Conservation (phyloP, 2,797 vertebrate species). For the Tadarida brasiliensis region DNA sequence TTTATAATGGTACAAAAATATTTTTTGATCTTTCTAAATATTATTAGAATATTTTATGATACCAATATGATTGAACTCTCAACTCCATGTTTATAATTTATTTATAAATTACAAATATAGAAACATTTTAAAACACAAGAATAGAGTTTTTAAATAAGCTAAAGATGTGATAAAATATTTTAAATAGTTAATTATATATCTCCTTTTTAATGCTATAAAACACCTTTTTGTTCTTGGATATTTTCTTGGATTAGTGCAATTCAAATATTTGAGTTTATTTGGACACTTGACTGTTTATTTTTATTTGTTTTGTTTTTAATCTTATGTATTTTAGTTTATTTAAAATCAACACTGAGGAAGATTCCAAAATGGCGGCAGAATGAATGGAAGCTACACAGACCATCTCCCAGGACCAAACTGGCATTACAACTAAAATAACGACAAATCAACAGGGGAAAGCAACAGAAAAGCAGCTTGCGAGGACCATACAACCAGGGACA, state of each 20-base stretch:
- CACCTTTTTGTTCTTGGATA: not conserved
- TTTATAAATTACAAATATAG: slow-evolving; percentile 25
- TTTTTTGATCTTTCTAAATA: not conserved
- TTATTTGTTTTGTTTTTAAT: no score
- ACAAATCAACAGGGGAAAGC: no score
- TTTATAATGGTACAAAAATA: slow-evolving; percentile 38
- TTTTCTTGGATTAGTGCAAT: not conserved
- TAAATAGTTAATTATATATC: not conserved
- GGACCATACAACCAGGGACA: no score
- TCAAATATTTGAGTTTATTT: not conserved
- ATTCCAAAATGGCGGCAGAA: no score
- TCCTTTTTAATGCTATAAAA: not conserved
- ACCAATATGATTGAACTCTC: not conserved
- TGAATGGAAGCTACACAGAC: no score
- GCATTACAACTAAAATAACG: no score
- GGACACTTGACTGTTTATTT: not conserved
- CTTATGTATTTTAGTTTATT: no score
- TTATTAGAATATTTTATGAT: not conserved
- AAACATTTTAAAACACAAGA: not conserved
- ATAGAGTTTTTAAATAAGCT: slow-evolving; percentile 39
- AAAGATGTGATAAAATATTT: slow-evolving; percentile 26
- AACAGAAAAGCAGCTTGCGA: no score
- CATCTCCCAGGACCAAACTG: no score
- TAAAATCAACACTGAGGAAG: no score
- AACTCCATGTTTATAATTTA: not conserved